A percentile compares a stretch with the other conserved stretches of the same genome.
phyloP scores from a whole-genome alignment of 2,797 vertebrate genomes.

The Alca torda region DNA sequence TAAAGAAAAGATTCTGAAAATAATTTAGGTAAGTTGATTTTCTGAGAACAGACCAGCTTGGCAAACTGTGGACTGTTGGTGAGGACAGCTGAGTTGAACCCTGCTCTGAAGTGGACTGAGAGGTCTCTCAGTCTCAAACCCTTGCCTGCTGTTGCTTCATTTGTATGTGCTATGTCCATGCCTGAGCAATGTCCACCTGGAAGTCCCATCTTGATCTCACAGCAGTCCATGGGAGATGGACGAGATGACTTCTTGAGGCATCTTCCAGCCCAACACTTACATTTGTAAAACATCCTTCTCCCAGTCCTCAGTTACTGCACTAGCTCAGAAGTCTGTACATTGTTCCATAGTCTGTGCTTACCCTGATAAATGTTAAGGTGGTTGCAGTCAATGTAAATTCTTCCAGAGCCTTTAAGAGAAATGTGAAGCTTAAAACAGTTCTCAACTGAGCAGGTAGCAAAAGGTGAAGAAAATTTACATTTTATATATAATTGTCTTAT shows the following conservation, averaged over 20 bases:
- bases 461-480: background rate
- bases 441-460: background rate
- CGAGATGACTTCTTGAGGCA: background rate
- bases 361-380: background rate
- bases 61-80: background rate
- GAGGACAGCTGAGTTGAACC: background rate
- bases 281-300: background rate
- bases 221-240: background rate
- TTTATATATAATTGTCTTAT: background rate
- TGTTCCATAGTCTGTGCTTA: background rate
- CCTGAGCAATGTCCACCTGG: background rate
- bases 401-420: background rate
- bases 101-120: background rate
- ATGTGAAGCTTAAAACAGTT: background rate
- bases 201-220: background rate
- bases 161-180: background rate
- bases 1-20: background rate
- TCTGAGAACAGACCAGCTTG: background rate
- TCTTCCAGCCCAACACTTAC: background rate
- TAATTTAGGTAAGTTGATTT: background rate
- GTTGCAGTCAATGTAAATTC: background rate
- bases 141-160: background rate
- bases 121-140: background rate
- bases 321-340: background rate
- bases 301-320: background rate